These are phyloP conservation scores for Erythrolamprus reginae DNA, from an alignment of 2,113 vertebrate genomes.

Conservation along the genomic window DNA sequence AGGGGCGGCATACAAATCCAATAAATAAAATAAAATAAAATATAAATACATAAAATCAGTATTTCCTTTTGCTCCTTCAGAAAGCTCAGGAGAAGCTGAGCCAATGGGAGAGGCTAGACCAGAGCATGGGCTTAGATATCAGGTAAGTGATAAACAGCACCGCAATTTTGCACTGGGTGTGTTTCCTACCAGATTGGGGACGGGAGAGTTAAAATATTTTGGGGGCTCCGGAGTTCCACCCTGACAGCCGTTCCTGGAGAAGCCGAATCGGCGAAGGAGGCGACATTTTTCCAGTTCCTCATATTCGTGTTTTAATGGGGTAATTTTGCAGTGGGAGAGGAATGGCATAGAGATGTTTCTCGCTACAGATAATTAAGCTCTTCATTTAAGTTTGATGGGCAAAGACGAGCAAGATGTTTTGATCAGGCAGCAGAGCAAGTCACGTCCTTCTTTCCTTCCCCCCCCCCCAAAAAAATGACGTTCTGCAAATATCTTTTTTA, in stretches of 20 bases:
- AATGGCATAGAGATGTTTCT: conserved; percentile 43
- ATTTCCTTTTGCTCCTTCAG: conserved; percentile 61
- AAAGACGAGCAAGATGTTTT: conserved; percentile 17
- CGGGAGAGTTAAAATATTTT: background rate
- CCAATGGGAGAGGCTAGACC: conserved; percentile 86
- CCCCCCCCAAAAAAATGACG: conserved; percentile 14
- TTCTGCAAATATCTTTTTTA: conserved; percentile 11
- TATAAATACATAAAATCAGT: too few relatives aligned
- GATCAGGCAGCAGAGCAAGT: conserved; percentile 33
- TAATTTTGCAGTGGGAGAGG: conserved; percentile 50
- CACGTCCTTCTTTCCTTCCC: background rate
- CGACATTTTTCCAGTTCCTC: conserved; percentile 45
- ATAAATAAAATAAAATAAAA: too few relatives aligned
- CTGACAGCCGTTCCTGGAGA: conserved; percentile 18
- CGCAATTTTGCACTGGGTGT: background rate
- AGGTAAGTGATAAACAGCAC: conserved; percentile 69
- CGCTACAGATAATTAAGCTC: conserved; percentile 46
- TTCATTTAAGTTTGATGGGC: conserved; percentile 41
- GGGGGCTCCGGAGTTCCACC: conserved; percentile 9
- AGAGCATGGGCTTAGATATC: conserved; percentile 83
- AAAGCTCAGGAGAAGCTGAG: conserved; percentile 78
- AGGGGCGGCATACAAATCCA: too few relatives aligned
- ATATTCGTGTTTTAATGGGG: conserved; percentile 53
- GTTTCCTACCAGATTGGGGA: background rate
- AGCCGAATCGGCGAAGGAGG: conserved; percentile 21